Percentiles rank a stretch among this genome's conserved stretches.
Conservation (phyloP, 2,888 invertebrate genomes). For the Cheiracanthium punctorium region DNA sequence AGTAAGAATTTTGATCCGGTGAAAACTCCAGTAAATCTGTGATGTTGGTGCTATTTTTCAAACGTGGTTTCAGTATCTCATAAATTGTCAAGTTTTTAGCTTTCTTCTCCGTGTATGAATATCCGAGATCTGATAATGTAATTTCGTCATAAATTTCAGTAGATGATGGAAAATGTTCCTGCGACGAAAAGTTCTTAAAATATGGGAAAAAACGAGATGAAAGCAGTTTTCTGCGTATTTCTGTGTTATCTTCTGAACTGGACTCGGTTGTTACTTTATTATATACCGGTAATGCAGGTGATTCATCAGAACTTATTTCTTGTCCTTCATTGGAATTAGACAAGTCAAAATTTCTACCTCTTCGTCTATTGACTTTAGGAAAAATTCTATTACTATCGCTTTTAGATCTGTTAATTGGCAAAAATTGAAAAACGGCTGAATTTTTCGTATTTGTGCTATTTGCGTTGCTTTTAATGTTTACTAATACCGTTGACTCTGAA, state of each 20-base stretch:
- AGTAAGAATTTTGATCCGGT: not conserved
- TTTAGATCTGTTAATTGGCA: not conserved
- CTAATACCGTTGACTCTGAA: not conserved
- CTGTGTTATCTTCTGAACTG: too few species aligned
- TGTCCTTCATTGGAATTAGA: not conserved
- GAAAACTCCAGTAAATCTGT: not conserved
- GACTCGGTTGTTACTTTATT: not conserved
- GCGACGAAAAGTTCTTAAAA: not conserved
- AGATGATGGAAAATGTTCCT: not conserved
- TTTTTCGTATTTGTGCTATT: not conserved
- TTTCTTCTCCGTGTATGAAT: not conserved
- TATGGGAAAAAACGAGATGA: not conserved
- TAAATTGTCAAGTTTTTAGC: slow-evolving; percentile 34
- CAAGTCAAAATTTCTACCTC: not conserved
- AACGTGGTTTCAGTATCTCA: slow-evolving; percentile 36
- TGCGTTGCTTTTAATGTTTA: not conserved
- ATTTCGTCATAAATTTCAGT: not conserved
- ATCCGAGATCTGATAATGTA: not conserved
- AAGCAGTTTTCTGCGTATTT: too few species aligned
- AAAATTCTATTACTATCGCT: too few species aligned
- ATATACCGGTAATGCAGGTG: not conserved
- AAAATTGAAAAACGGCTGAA: not conserved
- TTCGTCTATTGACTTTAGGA: not conserved
- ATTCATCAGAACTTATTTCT: not conserved
- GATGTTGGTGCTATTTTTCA: not conserved